phyloP scores from a whole-genome alignment of 2,888 invertebrate species.

The Ichneumoninae sp. region DNA sequence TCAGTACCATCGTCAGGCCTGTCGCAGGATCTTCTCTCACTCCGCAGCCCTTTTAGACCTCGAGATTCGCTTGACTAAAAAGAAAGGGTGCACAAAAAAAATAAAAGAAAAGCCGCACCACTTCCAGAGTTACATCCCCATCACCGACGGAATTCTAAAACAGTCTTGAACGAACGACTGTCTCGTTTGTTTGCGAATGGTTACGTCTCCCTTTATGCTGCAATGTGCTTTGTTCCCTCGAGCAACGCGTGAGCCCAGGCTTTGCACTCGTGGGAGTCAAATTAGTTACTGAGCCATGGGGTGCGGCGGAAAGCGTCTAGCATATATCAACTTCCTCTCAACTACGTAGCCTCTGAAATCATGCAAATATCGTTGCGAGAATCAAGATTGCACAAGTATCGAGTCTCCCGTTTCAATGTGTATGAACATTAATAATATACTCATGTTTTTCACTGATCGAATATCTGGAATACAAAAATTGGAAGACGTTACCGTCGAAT shows the following conservation, averaged over 20 bases:
- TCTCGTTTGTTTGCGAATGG: constrained; percentile 39
- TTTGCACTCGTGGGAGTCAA: constrained; percentile 34
- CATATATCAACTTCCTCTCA: constrained; percentile 17
- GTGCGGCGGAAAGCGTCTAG: constrained; percentile 11
- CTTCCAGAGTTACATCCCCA: constrained; percentile 48
- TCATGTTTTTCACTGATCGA: not conserved
- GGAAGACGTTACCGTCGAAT: not conserved
- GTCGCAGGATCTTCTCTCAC: constrained; percentile 33
- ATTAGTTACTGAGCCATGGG: constrained; percentile 34
- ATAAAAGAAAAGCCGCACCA: constrained; percentile 24
- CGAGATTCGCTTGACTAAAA: constrained; percentile 24
- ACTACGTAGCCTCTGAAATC: constrained; percentile 3
- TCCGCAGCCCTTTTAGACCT: constrained; percentile 33
- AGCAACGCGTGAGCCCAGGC: constrained; percentile 13
- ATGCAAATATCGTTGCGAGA: not conserved
- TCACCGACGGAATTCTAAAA: constrained; percentile 59
- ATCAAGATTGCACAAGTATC: not conserved
- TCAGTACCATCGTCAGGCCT: constrained; percentile 47
- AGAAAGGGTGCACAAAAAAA: constrained; percentile 6
- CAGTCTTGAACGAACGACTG: constrained; percentile 44
- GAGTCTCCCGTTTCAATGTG: not conserved
- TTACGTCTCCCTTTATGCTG: constrained; percentile 26
- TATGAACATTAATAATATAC: not conserved
- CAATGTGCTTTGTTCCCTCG: constrained; percentile 38
- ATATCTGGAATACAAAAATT: not conserved